Evolutionary conservation across 2,888 invertebrate species (phyloP), one percentile per base, ranked within the genome.

Genomic region (Andrena camellia): DNA sequence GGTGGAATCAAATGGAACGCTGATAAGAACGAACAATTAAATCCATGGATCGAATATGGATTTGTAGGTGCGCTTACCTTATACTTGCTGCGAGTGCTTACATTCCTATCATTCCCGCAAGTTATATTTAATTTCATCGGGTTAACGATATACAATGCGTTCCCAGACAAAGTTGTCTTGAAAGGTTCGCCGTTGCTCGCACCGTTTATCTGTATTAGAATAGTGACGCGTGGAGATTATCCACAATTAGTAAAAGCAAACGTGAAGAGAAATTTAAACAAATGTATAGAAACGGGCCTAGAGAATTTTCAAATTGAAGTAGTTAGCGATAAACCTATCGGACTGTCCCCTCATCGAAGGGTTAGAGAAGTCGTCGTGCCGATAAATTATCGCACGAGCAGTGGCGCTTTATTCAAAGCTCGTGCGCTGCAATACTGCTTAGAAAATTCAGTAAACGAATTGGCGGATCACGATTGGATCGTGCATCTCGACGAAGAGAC

Each of bases 401-500:
- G 97, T 72, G 99, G 99, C 75, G 99, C 99, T 70, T 95, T 99
- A 77, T 99, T 98, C 93, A 99, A 99, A 94, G 97, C 99, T 0
- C 96, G 99, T 88, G 99, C 99, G 29, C 95, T 99, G 72, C 99
- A 99, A 93, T 99, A 99, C 94, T 99, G 99, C 92, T 95, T 99
- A 73, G 99, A 99, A 94, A 97, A 97, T 90, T 96, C 96, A 91
- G 97, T 99, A 1, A 99, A 98, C 94, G 95, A 96, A 89, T 94
- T 99, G 67, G 96, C 96, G 71, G 98, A 98, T 92, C 97, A 96
- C 86, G 99, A 99, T 93, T 99, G 99, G 99, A 97, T 99, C 91
- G 98, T 98, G n/a, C 99, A 99, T 95, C 95, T 99, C 81, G 99
- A 99, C 94, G 99, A 99, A 94, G 99, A 99, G 94, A 99, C 99